Base-by-base conservation (phyloP, 2,888 invertebrate genomes). In the Protonemura montana region DNA sequence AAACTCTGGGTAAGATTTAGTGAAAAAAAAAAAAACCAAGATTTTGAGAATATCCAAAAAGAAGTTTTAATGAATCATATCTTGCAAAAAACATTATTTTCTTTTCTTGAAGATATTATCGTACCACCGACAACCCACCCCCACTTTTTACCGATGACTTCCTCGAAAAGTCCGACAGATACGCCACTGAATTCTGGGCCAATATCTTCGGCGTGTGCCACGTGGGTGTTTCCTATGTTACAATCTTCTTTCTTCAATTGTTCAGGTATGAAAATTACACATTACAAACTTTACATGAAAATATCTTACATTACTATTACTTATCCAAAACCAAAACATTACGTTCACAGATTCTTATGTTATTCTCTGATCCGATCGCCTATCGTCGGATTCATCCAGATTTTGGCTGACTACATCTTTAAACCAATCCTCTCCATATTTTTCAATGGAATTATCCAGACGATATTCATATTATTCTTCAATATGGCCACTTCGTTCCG, bases 371-470 rank as follows among this genome's bases (percentile, higher is more conserved):
- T 94, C 3, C 92, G 94, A 82, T 94, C 94, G 0, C 89, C 95
- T 25, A 91, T 93, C 0, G 92, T 95, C 76, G 95, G 95, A 0
- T 89, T 94, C 27, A 89, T 94, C 0, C 95, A 95, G 89, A 90
- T 95, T 89, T 90, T 92, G 6, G 94, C 95, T 0, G 96, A 96
- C 91, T 94, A 94, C 89, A 93, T 94, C 89, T 90, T 94, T 87
- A 95, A 95, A 90, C 96, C 96, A 13, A 90, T 94, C 83, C 89
- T 95, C 86, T 93, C 94, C 6, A 93, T 94, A 77, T 85, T 93
- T 30, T 95, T 94, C 89, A 95, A 94, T 91, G 95, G 94, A 2
- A 89, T 94, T 81, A 90, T 95, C 88, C 96, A 95, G 89, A 96
- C 96, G 25, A 91, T 93, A 59, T 90, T 96, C 88, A 95, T 95